Base-by-base conservation (phyloP, 2,113 vertebrate genomes). In the Forbesichthys agassizii region DNA sequence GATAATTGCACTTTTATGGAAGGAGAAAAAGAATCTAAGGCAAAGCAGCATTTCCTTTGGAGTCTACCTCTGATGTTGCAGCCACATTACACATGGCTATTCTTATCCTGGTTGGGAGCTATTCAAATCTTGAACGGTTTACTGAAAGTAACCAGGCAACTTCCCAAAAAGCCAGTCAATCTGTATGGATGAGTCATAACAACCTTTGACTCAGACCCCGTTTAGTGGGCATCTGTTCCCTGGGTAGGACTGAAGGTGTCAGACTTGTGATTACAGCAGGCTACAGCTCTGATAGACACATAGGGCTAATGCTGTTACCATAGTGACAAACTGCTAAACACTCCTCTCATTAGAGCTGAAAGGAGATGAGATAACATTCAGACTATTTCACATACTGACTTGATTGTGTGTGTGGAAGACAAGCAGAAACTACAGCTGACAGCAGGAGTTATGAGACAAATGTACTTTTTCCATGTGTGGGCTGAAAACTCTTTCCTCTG, bases 151-250 rank as follows among this genome's bases (percentile, higher is more conserved):
- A 75, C 76, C 65, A 69, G 33, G 83, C 71, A 74, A 79, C 71
- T 1, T 58, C 53, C 52, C 66, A 58, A 69, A 14, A 71, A 47
- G 42, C 27, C 13, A 64, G 60, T 62, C 47, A 64, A 57, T 62
- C 47, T 5, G 14, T 13, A 55, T 36, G 9, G 10, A n/a, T 82
- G 83, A 88, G 65, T 88, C 85, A 86, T 51, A 0, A 66, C 61
- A 33, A 84, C 75, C 78, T 86, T 72, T 88, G 69, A 83, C 85
- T 77, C 51, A 47, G 52, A 64, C 56, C 56, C 64, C 68, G 42
- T 72, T 46, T 49, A 74, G 69, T 73, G 52, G 56, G 74, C 62
- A 69, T 75, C 77, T 16, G 56, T 76, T 42, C 36, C 36, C 79
- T 77, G 67, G 58, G 55, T 27, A 42, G 3, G 16, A n/a, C 33